Evolutionary conservation across 2,113 vertebrate genomes (phyloP).

Genomic region (Hippocampus barbouri): DNA sequence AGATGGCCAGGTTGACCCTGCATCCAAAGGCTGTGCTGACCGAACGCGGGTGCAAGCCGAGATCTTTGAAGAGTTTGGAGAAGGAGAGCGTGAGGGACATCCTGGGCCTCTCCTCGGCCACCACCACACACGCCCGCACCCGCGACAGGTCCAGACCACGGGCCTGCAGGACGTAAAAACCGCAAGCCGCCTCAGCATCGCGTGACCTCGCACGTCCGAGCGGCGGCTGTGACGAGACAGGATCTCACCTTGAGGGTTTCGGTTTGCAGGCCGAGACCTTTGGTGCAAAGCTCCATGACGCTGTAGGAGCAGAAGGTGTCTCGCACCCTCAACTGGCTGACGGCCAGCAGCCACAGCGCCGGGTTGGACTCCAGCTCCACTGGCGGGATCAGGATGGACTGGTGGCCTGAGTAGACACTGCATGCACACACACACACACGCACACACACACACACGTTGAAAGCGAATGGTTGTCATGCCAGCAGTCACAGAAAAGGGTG

Average conservation of each 20-base stretch:
- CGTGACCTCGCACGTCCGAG: background rate
- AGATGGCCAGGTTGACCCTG: slow-evolving; percentile 95
- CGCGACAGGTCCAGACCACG: slow-evolving; percentile 93
- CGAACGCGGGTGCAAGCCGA: slow-evolving; percentile 92
- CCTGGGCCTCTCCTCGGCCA: slow-evolving; percentile 92
- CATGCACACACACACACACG: background rate
- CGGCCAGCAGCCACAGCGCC: slow-evolving; percentile 93
- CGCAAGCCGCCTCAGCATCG: no score
- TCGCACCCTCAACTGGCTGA: slow-evolving; percentile 96
- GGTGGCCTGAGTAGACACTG: slow-evolving; percentile 97
- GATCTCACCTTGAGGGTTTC: slow-evolving; percentile 89
- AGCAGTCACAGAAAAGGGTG: slow-evolving; percentile 2
- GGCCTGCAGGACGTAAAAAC: slow-evolving; percentile 66
- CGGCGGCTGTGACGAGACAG: background rate
- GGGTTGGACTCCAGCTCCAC: slow-evolving; percentile 96
- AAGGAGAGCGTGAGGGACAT: slow-evolving; percentile 96
- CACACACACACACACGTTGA: background rate
- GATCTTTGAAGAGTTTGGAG: slow-evolving; percentile 96
- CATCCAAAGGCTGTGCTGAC: slow-evolving; percentile 98
- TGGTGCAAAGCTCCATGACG: slow-evolving; percentile 98
- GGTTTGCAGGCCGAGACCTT: slow-evolving; percentile 94
- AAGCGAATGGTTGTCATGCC: no score
- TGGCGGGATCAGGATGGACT: slow-evolving; percentile 96
- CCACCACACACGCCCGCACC: slow-evolving; percentile 93
- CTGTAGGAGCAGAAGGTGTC: slow-evolving; percentile 99